These are phyloP conservation scores for Megamerina dolium DNA, from an alignment of 2,888 invertebrate genomes.

Conservation along the genomic window DNA sequence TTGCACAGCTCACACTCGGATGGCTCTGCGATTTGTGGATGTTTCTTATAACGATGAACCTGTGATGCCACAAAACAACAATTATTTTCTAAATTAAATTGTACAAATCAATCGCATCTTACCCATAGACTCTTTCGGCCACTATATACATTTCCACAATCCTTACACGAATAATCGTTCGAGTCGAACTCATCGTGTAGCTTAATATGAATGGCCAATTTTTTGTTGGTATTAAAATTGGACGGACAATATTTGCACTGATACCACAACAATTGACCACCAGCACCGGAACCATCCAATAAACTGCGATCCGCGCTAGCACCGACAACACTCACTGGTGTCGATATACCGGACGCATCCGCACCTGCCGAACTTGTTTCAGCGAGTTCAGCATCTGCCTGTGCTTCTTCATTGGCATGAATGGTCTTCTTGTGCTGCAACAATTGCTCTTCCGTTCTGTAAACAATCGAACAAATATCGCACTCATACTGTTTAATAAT, in stretches of 20 bases:
- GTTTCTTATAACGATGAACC: slow-evolving; percentile 50
- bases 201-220: slow-evolving; percentile 49
- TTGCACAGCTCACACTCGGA: slow-evolving; percentile 45
- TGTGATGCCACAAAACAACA: slow-evolving; percentile 11
- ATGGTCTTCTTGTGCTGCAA: slow-evolving; percentile 43
- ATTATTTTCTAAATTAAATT: neutral
- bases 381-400: slow-evolving; percentile 10
- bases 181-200: slow-evolving; percentile 49
- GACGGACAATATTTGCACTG: slow-evolving; percentile 50
- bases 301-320: slow-evolving; percentile 5
- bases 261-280: slow-evolving; percentile 42
- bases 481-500: slow-evolving; percentile 47
- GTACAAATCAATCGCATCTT: slow-evolving; percentile 10
- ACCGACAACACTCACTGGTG: slow-evolving; percentile 17
- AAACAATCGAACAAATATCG: slow-evolving; percentile 47
- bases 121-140: slow-evolving; percentile 50
- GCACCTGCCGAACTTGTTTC: slow-evolving; percentile 11
- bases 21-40: slow-evolving; percentile 48
- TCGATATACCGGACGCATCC: slow-evolving; percentile 21
- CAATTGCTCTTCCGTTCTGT: slow-evolving; percentile 42
- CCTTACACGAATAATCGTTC: slow-evolving; percentile 49
- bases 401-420: slow-evolving; percentile 31
- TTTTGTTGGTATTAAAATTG: slow-evolving; percentile 49
- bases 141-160: slow-evolving; percentile 49
- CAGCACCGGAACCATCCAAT: neutral